These are phyloP conservation scores for Oplegnathus fasciatus DNA, from an alignment of 2,113 vertebrate genomes.

Conservation along the genomic window DNA sequence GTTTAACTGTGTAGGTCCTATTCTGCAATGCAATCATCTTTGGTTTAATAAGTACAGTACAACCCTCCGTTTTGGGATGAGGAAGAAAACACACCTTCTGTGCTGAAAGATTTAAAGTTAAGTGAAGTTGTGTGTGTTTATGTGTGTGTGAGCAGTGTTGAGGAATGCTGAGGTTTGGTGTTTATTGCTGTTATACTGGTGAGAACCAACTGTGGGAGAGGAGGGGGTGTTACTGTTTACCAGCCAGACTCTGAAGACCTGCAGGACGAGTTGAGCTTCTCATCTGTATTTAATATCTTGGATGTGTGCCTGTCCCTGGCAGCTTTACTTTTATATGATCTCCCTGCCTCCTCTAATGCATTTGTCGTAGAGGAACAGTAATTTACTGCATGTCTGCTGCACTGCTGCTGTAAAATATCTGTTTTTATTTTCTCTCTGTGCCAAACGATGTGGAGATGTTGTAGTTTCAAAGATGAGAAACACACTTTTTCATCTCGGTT, in stretches of 20 bases:
- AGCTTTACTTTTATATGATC: conserved; percentile 10
- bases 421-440: conserved; percentile 18
- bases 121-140: conserved; percentile 24
- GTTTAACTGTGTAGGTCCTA: conserved; percentile 10
- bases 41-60: neutral
- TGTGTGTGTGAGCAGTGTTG: conserved; percentile 44
- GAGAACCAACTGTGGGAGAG: conserved; percentile 64
- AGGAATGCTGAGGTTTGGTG: conserved; percentile 76
- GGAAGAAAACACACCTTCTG: conserved; percentile 24
- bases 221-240: conserved; percentile 55
- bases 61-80: neutral
- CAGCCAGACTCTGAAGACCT: conserved; percentile 49
- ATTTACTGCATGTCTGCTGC: conserved; percentile 24
- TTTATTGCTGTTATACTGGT: conserved; percentile 72
- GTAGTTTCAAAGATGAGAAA: conserved; percentile 9
- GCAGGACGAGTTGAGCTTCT: conserved; percentile 51
- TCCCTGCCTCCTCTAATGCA: conserved; percentile 18
- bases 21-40: conserved; percentile 10
- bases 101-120: conserved; percentile 24
- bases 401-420: conserved; percentile 22
- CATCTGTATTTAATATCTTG: conserved; percentile 53
- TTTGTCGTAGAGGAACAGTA: neutral
- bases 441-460: conserved; percentile 4
- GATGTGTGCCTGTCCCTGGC: conserved; percentile 25
- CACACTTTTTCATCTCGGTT: neutral